Conservation (phyloP, 2,888 invertebrate species). For the Orgyia antiqua region DNA sequence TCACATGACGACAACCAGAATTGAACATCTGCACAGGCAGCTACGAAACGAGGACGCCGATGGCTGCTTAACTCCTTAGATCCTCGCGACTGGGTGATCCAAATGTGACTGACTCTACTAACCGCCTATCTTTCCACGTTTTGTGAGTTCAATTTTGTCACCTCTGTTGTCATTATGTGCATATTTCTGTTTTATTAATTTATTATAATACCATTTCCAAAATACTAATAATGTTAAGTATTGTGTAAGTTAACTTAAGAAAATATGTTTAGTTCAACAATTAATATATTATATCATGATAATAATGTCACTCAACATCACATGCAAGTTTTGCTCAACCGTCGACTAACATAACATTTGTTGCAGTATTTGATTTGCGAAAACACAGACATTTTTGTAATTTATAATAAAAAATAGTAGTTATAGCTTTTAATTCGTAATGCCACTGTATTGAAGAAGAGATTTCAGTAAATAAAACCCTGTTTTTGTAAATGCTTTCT, state of each 20-base stretch:
- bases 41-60: constrained; percentile 18
- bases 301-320: constrained; percentile 48
- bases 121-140: constrained; percentile 20
- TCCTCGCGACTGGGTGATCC: constrained; percentile 3
- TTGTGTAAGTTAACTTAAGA: constrained; percentile 67
- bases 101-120: constrained; percentile 22
- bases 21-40: constrained; percentile 35
- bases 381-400: no score
- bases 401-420: no score
- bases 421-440: no score
- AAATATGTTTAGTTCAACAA: constrained; percentile 55
- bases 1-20: constrained; percentile 27
- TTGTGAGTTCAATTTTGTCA: constrained; percentile 34
- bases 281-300: constrained; percentile 53
- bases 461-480: no score
- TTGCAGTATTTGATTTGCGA: no score
- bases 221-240: constrained; percentile 71
- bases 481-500: no score
- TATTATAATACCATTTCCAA: constrained; percentile 48
- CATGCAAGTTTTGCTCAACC: constrained; percentile 41
- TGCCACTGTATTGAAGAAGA: no score
- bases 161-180: constrained; percentile 47
- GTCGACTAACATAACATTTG: no score
- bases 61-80: constrained; percentile 1
- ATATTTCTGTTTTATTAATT: constrained; percentile 65